These are phyloP conservation scores for Aricia artaxerxes DNA, from an alignment of 2,888 invertebrate genomes.

Conservation along the genomic window DNA sequence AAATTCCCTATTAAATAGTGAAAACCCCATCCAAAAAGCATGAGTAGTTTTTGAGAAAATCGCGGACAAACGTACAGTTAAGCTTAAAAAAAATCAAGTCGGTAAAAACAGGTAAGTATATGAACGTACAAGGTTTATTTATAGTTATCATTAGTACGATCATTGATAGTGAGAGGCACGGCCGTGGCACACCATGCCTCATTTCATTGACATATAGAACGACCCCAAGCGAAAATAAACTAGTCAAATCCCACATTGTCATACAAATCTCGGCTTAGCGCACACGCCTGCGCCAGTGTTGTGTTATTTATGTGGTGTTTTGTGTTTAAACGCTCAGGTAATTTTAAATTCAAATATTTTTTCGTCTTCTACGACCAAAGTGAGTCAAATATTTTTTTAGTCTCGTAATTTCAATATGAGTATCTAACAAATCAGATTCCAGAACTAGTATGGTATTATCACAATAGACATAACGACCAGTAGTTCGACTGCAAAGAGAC, in stretches of 20 bases:
- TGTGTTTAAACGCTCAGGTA: background rate
- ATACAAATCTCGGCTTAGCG: conserved; percentile 49
- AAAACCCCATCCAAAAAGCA: background rate
- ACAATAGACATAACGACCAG: too few relatives aligned
- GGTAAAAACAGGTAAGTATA: background rate
- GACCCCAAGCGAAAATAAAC: conserved; percentile 60
- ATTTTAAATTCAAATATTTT: conserved; percentile 13
- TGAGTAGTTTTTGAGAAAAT: background rate
- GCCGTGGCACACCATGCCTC: conserved; percentile 71
- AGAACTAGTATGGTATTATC: too few relatives aligned
- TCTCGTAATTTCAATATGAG: too few relatives aligned
- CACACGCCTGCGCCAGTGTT: conserved; percentile 39
- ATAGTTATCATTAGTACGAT: conserved; percentile 36
- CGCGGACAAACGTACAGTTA: background rate
- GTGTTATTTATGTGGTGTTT: conserved; percentile 29
- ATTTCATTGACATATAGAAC: conserved; percentile 59
- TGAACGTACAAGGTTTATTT: conserved; percentile 12
- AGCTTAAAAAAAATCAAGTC: background rate
- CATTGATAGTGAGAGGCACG: conserved; percentile 63
- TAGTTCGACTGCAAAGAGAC: too few relatives aligned
- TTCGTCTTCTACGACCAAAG: background rate
- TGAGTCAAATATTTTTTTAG: background rate
- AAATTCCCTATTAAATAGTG: too few relatives aligned
- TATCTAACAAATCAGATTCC: too few relatives aligned
- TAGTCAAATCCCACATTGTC: conserved; percentile 56